Evolutionary conservation across 1,140 invertebrate genomes (phyloP).

Genomic region (Ips typographus): DNA sequence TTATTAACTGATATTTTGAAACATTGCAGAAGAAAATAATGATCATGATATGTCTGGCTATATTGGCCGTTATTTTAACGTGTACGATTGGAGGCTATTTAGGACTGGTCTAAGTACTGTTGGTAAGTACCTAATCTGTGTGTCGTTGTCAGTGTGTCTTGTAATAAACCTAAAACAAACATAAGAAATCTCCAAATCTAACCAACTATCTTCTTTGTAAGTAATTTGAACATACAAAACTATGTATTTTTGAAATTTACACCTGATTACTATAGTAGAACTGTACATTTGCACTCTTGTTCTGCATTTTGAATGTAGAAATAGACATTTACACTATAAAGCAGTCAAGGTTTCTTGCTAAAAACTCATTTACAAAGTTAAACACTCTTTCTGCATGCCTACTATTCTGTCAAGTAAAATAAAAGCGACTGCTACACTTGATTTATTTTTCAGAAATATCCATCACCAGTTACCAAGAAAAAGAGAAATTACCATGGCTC

Average conservation of each 20-base stretch:
- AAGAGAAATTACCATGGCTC: conserved; percentile 18
- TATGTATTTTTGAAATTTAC: too few species aligned
- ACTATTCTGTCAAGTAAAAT: too few species aligned
- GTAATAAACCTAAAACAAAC: neutral
- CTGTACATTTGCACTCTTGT: too few species aligned
- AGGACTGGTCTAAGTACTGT: conserved; percentile 44
- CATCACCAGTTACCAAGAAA: conserved; percentile 16
- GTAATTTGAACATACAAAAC: too few species aligned
- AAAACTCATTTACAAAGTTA: too few species aligned
- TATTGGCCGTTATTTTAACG: conserved; percentile 63
- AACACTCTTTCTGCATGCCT: too few species aligned
- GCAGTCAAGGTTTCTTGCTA: too few species aligned
- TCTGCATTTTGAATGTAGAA: too few species aligned
- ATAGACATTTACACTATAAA: too few species aligned
- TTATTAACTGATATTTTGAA: conserved; percentile 41
- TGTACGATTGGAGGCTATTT: conserved; percentile 50
- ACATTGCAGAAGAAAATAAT: conserved; percentile 96
- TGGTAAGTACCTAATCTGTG: conserved; percentile 27
- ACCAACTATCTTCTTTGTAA: too few species aligned
- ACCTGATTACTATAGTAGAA: too few species aligned
- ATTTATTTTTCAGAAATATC: conserved; percentile 25
- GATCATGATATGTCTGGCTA: conserved; percentile 94
- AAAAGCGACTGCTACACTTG: conserved; percentile 3
- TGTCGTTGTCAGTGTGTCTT: neutral
- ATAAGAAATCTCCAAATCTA: too few species aligned